Evolutionary conservation across 2,113 vertebrate species (phyloP).

Genomic region (Microcebus lehilahytsara): DNA sequence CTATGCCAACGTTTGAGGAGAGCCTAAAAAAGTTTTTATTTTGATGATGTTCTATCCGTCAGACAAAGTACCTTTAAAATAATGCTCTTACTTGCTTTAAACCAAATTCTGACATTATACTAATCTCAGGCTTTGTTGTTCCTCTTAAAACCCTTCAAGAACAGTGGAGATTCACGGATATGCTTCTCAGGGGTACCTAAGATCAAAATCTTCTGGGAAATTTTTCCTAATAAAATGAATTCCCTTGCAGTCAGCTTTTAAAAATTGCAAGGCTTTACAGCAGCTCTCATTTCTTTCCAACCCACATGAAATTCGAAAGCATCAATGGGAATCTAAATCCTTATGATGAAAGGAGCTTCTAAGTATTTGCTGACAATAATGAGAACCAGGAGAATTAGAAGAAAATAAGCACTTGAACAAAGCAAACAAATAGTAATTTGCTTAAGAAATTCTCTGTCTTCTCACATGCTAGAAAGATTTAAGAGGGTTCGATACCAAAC

Average conservation of each 20-base stretch:
- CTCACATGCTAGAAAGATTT: neutral
- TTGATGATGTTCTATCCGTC: constrained; percentile 17
- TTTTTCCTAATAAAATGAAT: constrained; percentile 66
- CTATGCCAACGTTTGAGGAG: constrained; percentile 22
- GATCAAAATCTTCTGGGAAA: constrained; percentile 44
- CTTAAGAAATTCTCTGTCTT: constrained; percentile 32
- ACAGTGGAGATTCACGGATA: neutral
- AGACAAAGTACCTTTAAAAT: constrained; percentile 48
- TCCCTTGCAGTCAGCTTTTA: constrained; percentile 53
- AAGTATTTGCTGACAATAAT: constrained; percentile 41
- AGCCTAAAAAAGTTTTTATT: constrained; percentile 25
- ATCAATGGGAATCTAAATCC: constrained; percentile 26
- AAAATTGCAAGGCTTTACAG: constrained; percentile 69
- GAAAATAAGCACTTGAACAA: constrained; percentile 16
- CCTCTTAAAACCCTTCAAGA: constrained; percentile 27
- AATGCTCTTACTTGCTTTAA: constrained; percentile 45
- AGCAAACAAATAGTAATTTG: constrained; percentile 30
- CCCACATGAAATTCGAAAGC: constrained; percentile 65
- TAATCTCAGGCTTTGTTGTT: constrained; percentile 37
- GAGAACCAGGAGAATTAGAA: constrained; percentile 14
- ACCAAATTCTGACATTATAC: constrained; percentile 46
- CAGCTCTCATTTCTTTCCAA: constrained; percentile 67
- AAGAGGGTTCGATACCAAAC: neutral
- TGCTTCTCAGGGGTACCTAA: constrained; percentile 33
- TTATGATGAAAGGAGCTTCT: constrained; percentile 18